A percentile compares a stretch with the other conserved stretches of the same genome.
Evolutionary conservation across 2,797 vertebrate genomes (phyloP).

Genomic region (Macropodus opercularis): DNA sequence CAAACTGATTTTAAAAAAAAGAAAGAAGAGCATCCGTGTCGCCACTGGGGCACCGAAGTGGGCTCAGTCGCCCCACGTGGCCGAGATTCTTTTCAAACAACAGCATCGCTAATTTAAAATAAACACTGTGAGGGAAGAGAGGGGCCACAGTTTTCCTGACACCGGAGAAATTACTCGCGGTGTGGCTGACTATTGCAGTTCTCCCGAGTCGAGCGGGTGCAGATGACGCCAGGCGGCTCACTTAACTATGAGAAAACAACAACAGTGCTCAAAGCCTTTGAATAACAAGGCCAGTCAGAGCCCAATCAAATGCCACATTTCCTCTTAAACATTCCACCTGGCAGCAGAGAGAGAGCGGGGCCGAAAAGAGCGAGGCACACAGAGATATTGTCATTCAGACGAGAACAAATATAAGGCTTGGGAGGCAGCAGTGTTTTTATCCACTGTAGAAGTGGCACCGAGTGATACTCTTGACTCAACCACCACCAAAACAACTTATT

Average conservation of each 20-base stretch:
- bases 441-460: slow-evolving; percentile 21
- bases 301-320: slow-evolving; percentile 68
- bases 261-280: slow-evolving; percentile 32
- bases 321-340: slow-evolving; percentile 53
- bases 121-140: slow-evolving; percentile 41
- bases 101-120: slow-evolving; percentile 51
- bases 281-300: slow-evolving; percentile 61
- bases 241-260: slow-evolving; percentile 58
- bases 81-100: slow-evolving; percentile 40
- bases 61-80: slow-evolving; percentile 43
- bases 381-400: slow-evolving; percentile 18
- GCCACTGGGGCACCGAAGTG: slow-evolving; percentile 18
- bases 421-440: slow-evolving; percentile 17
- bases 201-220: slow-evolving; percentile 36
- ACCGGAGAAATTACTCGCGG: slow-evolving; percentile 40
- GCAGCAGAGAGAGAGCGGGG: slow-evolving; percentile 1
- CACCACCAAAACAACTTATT: slow-evolving; percentile 57
- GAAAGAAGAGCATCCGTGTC: slow-evolving; percentile 31
- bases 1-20: slow-evolving; percentile 50
- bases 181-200: slow-evolving; percentile 1
- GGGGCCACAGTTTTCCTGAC: slow-evolving; percentile 51
- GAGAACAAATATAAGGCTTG: slow-evolving; percentile 22
- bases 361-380: slow-evolving; percentile 3
- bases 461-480: slow-evolving; percentile 56
- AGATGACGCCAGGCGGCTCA: slow-evolving; percentile 46